Percentiles rank a stretch among this genome's conserved stretches.
Evolutionary conservation across 2,113 vertebrate species (phyloP).

Genomic region (Larimichthys crocea): DNA sequence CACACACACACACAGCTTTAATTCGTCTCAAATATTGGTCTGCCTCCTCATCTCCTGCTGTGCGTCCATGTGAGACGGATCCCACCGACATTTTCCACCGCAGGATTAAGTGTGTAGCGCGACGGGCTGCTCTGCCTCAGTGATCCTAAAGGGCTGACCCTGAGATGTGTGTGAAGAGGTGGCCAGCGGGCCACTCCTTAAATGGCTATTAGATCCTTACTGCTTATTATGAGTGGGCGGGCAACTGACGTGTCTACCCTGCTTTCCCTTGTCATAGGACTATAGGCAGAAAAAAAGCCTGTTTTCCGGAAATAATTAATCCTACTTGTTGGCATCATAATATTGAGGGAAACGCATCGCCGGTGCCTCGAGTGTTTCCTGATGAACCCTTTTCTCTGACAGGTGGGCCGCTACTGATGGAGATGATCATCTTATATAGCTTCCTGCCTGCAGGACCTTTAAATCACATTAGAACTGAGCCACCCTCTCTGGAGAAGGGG

Average conservation of each 20-base stretch:
- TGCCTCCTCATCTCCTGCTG: conserved; percentile 67
- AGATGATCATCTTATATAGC: conserved; percentile 70
- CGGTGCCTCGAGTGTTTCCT: conserved; percentile 61
- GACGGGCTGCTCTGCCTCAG: conserved; percentile 64
- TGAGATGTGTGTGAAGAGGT: conserved; percentile 55
- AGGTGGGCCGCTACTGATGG: conserved; percentile 62
- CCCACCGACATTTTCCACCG: conserved; percentile 77
- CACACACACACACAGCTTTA: conserved; percentile 58
- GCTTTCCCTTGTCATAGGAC: conserved; percentile 59
- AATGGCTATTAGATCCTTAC: conserved; percentile 74
- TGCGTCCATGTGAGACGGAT: conserved; percentile 74
- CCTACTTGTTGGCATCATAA: conserved; percentile 69
- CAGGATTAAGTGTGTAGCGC: conserved; percentile 77
- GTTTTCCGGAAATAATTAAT: conserved; percentile 80
- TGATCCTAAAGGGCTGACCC: conserved; percentile 66
- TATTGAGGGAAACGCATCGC: conserved; percentile 48
- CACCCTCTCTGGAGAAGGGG: conserved; percentile 51
- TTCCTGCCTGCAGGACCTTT: conserved; percentile 68
- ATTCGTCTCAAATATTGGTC: conserved; percentile 70
- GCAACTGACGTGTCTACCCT: conserved; percentile 61
- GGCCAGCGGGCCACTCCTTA: conserved; percentile 76
- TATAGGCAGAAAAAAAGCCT: conserved; percentile 60
- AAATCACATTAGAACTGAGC: conserved; percentile 75
- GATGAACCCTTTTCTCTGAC: conserved; percentile 53
- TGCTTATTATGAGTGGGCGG: conserved; percentile 65